These are phyloP conservation scores for Saturnia pavonia DNA, from an alignment of 2,888 invertebrate genomes.

Conservation along the genomic window DNA sequence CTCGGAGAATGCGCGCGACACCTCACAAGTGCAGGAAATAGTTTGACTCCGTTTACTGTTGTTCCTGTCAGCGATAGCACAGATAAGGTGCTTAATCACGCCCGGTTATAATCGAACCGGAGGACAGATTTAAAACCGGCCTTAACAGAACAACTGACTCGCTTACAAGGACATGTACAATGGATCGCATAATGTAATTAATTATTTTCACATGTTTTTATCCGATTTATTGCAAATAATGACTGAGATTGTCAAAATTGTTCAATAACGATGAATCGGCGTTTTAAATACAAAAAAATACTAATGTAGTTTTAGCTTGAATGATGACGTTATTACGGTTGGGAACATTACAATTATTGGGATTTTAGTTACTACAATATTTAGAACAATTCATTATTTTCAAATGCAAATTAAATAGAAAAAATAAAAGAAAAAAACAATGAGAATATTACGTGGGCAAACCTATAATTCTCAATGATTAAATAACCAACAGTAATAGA, in stretches of 20 bases:
- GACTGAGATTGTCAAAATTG: not conserved
- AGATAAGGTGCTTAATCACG: constrained; percentile 24
- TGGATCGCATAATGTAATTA: constrained; percentile 45
- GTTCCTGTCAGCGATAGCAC: constrained; percentile 46
- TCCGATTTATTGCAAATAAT: not conserved
- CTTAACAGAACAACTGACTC: constrained; percentile 37
- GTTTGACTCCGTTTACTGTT: constrained; percentile 43
- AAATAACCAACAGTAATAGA: not conserved
- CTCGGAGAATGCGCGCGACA: constrained; percentile 44
- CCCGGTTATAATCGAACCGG: constrained; percentile 39
- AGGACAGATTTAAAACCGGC: constrained; percentile 21
- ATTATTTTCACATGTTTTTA: constrained; percentile 43
- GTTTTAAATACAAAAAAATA: not conserved
- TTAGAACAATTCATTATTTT: not conserved
- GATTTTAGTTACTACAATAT: not conserved
- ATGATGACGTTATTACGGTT: not conserved
- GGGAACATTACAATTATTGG: not conserved
- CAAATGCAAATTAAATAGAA: not conserved
- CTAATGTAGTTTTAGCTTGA: not conserved
- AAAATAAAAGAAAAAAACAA: not conserved
- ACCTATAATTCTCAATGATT: not conserved
- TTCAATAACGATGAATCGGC: not conserved
- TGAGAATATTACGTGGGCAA: not conserved
- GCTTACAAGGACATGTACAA: constrained; percentile 44
- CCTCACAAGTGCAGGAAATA: constrained; percentile 59